Evolutionary conservation across 2,797 vertebrate species (phyloP), one percentile per base, ranked within the genome.

Genomic region (Fistularia tabacaria): DNA sequence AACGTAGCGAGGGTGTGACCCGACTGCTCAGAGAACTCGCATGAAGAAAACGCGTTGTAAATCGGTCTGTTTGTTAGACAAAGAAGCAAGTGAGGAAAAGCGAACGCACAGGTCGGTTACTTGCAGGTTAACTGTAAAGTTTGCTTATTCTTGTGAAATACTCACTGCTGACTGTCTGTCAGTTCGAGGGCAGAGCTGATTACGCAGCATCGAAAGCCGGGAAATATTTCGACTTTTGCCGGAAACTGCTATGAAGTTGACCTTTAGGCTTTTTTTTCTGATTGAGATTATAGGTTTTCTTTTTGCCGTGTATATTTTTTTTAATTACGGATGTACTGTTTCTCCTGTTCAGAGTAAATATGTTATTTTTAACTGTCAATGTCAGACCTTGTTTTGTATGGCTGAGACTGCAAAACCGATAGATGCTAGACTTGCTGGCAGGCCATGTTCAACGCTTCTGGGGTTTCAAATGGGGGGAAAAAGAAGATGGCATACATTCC

Each of bases 121-220:
- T 37, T 55, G 25, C 46, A 59, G 15, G 64, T 47, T 66, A 64
- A 71, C 63, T 62, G 66, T 50, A 50, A 36, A 3, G 37, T 74
- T 74, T 56, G 59, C 57, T 62, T 63, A 78, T 46, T 69, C 40
- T 53, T 69, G 66, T 73, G 62, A 48, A 64, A 71, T 38, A 9
- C 55, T 25, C 2, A 25, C 37, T 7, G 54, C n/a, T 13, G 8
- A 49, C 71, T 66, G 67, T 75, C 70, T 69, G 60, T 59, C 62
- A 69, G 47, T 42, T 45, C 0, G 46, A 64, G 42, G 50, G 45
- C 57, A 63, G 42, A 54, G 54, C 57, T 49, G 50, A 41, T 52
- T 59, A 44, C 7, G n/a, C 37, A 13, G 10, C 49, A 53, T 40
- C 48, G 14, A 10, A 59, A 55, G 59, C 36, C 15, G 15, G 39